Evolutionary conservation across 37 sponge, comb jelly and placozoan species (phyloP).

Genomic region (Ianthella basta): DNA sequence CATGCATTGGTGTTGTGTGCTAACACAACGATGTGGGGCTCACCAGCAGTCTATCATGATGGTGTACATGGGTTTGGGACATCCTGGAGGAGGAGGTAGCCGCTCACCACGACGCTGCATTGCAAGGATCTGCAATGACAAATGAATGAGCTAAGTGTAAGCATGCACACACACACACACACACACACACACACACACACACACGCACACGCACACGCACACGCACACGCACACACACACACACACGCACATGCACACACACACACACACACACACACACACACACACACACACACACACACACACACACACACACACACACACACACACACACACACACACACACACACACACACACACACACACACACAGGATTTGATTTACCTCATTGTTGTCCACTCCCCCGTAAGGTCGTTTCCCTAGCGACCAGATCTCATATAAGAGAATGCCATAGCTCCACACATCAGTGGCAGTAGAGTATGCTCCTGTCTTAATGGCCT

Average conservation of each 20-base stretch:
- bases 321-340: not conserved
- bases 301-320: slow-evolving; percentile 8
- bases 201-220: not conserved
- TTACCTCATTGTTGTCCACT: slow-evolving; percentile 21
- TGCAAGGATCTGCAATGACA: not conserved
- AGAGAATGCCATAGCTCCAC: slow-evolving; percentile 23
- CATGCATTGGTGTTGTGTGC: too few relatives aligned
- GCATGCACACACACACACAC: slow-evolving; percentile 14
- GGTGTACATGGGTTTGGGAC: slow-evolving; percentile 28
- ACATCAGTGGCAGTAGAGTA: slow-evolving; percentile 1
- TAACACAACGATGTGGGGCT: not conserved
- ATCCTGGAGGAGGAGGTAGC: slow-evolving; percentile 24
- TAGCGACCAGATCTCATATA: slow-evolving; percentile 30
- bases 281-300: slow-evolving; percentile 22
- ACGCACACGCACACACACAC: slow-evolving; percentile 4
- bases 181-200: slow-evolving; percentile 23
- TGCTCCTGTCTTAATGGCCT: slow-evolving; percentile 2
- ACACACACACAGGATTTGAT: slow-evolving; percentile 12
- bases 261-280: slow-evolving; percentile 6
- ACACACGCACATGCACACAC: not conserved
- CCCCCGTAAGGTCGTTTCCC: slow-evolving; percentile 1
- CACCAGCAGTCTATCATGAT: slow-evolving; percentile 39
- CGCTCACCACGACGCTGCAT: not conserved
- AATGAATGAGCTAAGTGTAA: too few relatives aligned
- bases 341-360: slow-evolving; percentile 40